These are phyloP conservation scores for Hirundichthys speculiger DNA, from an alignment of 2,113 vertebrate species.

Conservation along the genomic window DNA sequence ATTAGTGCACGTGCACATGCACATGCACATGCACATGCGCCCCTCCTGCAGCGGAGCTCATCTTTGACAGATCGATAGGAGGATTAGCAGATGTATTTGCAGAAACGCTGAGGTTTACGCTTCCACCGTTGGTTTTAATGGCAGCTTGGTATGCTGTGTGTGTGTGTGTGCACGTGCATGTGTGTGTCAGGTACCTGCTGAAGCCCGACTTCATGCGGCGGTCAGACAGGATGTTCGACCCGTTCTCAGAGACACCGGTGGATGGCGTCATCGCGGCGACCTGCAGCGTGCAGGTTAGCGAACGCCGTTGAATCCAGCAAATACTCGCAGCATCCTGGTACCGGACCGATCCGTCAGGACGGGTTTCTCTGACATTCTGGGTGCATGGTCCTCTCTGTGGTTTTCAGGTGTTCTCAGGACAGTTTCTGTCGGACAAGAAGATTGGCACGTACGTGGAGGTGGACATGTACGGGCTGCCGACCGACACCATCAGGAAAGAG, in stretches of 20 bases:
- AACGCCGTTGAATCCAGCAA: neutral
- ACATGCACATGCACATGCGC: too few relatives aligned
- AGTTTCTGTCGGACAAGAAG: conserved; percentile 98
- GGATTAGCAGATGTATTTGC: neutral
- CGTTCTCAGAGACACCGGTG: conserved; percentile 98
- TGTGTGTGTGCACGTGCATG: too few relatives aligned
- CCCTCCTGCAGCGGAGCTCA: neutral
- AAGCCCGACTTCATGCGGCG: conserved; percentile 99
- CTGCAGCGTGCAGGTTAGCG: conserved; percentile 94
- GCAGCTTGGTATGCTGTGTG: too few relatives aligned
- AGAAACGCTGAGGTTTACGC: neutral
- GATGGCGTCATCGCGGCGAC: conserved; percentile 98
- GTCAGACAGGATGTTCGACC: conserved; percentile 95
- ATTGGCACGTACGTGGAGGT: conserved; percentile 97
- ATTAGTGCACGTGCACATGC: too few relatives aligned
- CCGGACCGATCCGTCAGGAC: too few relatives aligned
- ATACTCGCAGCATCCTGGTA: neutral
- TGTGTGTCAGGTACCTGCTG: conserved; percentile 87
- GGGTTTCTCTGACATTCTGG: too few relatives aligned
- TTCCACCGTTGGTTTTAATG: too few relatives aligned
- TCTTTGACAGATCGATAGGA: neutral
- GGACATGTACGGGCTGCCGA: conserved; percentile 97
- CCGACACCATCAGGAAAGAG: conserved; percentile 97
- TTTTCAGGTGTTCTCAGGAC: conserved; percentile 95
- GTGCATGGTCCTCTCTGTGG: neutral